Evolutionary conservation across 2,888 invertebrate species (phyloP), one percentile per base, ranked within the genome.

Genomic region (Trimorus sp.): DNA sequence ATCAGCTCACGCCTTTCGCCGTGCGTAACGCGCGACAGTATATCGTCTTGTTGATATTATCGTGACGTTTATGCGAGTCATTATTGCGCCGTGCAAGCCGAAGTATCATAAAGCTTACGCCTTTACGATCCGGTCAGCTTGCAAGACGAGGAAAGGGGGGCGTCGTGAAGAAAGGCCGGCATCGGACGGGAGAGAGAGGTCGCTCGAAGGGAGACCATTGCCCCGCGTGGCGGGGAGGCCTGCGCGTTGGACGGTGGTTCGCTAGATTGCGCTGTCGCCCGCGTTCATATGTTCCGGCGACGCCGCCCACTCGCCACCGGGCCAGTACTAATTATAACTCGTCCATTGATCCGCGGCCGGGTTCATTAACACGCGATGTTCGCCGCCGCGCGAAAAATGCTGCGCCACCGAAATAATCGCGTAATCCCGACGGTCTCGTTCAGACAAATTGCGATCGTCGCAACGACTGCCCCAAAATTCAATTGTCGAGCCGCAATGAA

Each of bases 31-130:
- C 87, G 87, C 86, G 88, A 88, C 89, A 87, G 88, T 91, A 90
- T 90, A 89, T 91, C 88, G 87, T 85, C 79, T 79, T 89, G 91
- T 88, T 91, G 91, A 90, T 91, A 90, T 89, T 91, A 90, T 91
- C 91, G 86, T 88, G 91, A 91, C 91, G 88, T 91, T 91, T 91
- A 91, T 90, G 90, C 90, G 90, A 89, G 89, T 91, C 89, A 90
- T 91, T 91, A 91, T 91, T 90, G 90, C 89, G 89, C 89, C 89
- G 89, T 90, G 90, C 89, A 88, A 88, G 87, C 89, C 88, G 86
- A 86, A 87, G 87, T 87, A 87, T 88, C 89, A 87, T 89, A 90
- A 90, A 90, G 88, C 90, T 88, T 90, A 90, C 89, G 90, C 90
- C 90, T 88, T 87, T 90, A 90, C 88, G 87, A 87, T 86, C 85